Conservation (phyloP, 2,888 invertebrate genomes). For the Lepidocyrtoides sp. region DNA sequence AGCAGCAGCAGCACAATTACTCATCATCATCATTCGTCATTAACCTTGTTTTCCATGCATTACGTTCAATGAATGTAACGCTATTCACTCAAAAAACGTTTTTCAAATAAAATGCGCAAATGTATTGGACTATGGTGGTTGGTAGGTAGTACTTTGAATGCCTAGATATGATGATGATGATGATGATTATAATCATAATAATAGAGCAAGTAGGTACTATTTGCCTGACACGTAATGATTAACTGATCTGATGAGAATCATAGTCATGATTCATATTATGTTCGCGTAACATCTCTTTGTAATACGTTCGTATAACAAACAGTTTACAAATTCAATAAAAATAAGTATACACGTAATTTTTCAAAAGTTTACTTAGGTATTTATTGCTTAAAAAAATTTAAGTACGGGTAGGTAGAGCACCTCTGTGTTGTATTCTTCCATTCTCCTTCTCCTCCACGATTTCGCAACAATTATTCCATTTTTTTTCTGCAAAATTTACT, state of each 20-base stretch:
- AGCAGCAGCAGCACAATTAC: slow-evolving; percentile 26
- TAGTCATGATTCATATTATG: slow-evolving; percentile 46
- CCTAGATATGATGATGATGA: background rate
- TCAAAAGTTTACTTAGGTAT: background rate
- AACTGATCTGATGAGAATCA: slow-evolving; percentile 65
- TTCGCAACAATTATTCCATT: slow-evolving; percentile 31
- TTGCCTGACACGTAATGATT: slow-evolving; percentile 78
- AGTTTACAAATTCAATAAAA: slow-evolving; percentile 11
- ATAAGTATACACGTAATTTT: background rate
- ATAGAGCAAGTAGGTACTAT: slow-evolving; percentile 48
- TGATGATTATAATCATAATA: slow-evolving; percentile 31
- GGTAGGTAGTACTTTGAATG: background rate
- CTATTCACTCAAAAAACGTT: slow-evolving; percentile 67
- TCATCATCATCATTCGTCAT: slow-evolving; percentile 42
- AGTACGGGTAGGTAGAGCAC: background rate
- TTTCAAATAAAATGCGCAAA: slow-evolving; percentile 26
- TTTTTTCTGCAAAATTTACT: slow-evolving; percentile 1
- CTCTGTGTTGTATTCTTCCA: too few relatives aligned
- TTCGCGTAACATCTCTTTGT: background rate
- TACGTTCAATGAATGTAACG: slow-evolving; percentile 65
- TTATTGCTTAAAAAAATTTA: too few relatives aligned
- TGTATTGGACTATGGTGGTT: background rate
- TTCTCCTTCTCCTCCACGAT: background rate
- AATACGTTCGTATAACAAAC: background rate
- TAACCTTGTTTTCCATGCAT: slow-evolving; percentile 74